These are phyloP conservation scores for Anagrus nilaparvatae DNA, from an alignment of 1,140 invertebrate genomes.

Conservation along the genomic window DNA sequence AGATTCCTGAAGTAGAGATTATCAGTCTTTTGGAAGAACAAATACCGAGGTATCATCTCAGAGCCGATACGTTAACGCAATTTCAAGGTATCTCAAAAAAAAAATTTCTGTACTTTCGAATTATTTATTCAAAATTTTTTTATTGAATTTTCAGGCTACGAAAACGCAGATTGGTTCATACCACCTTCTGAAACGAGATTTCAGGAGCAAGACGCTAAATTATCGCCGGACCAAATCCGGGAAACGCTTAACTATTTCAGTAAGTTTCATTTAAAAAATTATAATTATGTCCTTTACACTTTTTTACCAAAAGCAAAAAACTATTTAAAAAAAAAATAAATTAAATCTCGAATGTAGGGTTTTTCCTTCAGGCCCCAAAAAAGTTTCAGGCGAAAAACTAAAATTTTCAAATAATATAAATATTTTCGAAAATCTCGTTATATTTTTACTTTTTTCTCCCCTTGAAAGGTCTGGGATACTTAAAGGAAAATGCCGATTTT, in stretches of 20 bases:
- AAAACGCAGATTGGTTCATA: constrained; percentile 89
- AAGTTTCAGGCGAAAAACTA: too few relatives aligned
- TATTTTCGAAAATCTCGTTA: too few relatives aligned
- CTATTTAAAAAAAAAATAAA: too few relatives aligned
- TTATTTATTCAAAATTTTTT: not conserved
- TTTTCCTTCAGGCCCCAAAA: too few relatives aligned
- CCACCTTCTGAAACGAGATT: constrained; percentile 69
- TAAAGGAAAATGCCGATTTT: too few relatives aligned
- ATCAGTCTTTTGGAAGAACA: constrained; percentile 89
- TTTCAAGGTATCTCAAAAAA: constrained; percentile 62
- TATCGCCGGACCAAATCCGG: constrained; percentile 88
- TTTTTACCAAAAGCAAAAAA: not conserved
- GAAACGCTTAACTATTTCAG: constrained; percentile 96
- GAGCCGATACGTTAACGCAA: constrained; percentile 88
- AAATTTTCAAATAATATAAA: too few relatives aligned
- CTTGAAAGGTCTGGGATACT: too few relatives aligned
- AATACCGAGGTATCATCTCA: constrained; percentile 86
- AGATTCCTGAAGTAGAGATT: constrained; percentile 87
- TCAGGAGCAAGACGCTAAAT: constrained; percentile 65
- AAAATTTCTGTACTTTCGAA: not conserved
- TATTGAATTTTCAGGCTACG: constrained; percentile 61
- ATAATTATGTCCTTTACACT: not conserved
- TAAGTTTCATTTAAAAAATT: constrained; percentile 65
- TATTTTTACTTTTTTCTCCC: too few relatives aligned
- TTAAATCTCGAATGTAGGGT: too few relatives aligned